Evolutionary conservation across 2,888 invertebrate species (phyloP), one percentile per base, ranked within the genome.

Genomic region (Ennomos erosarius): DNA sequence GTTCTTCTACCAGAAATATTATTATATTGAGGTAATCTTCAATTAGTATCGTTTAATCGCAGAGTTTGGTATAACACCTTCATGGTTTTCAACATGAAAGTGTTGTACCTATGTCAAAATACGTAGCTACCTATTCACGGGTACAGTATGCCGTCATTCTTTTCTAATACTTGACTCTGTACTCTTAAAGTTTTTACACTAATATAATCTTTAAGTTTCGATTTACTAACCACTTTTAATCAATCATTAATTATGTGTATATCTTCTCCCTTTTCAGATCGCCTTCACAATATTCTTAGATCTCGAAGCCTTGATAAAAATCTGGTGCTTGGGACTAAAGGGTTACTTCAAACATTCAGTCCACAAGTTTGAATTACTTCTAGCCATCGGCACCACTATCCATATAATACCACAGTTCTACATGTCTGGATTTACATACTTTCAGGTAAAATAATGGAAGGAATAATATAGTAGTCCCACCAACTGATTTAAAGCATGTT

Each of bases 321-420:
- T 99, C 70, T 98, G 98, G 96, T 99, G 99, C 79, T 93, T 99
- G 49, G 99, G 99, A 3, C 97, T 99, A 93, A 95, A 96, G 56
- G 98, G 98, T 10, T 99, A 99, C 81, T 97, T 97, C 89, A 97
- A 97, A 76, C 97, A 99, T 82, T 98, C 99, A 0, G 97, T 99
- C 68, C 99, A 99, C 85, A 99, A 99, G 87, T 99, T 99, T 89
- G 99, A 99, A 87, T 87, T 99, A 38, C 91, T 99, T 0, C 88
- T 99, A 55, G 97, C 98, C 0, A 94, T 99, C 62, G 99, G 99
- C 16, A 99, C 99, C 10, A 97, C 98, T 0, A 90, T 99, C 55
- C 99, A 99, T 81, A 95, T 99, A 56, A 95, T 99, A 75, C 99
- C 98, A 10, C 94, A 96, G 62, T 96, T 98, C 65, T 99, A 99